Conservation (phyloP, 1,140 invertebrate species). For the Drosophila melanica region DNA sequence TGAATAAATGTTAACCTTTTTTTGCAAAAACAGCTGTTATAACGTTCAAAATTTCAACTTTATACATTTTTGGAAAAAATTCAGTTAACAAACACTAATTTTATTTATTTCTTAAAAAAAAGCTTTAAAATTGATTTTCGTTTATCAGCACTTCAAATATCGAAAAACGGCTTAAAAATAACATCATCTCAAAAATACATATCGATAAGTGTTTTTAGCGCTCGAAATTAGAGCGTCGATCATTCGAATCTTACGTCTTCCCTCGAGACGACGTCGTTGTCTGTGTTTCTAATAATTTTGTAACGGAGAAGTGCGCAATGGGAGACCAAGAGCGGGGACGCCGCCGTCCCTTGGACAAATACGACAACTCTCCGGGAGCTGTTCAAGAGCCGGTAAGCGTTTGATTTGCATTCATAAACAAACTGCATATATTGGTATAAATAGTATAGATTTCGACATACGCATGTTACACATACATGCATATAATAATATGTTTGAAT, state of each 20-base stretch:
- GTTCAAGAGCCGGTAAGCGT: conserved; percentile 48
- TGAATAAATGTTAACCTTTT: not conserved
- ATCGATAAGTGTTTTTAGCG: not conserved
- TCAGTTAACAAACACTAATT: too few species aligned
- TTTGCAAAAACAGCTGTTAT: not conserved
- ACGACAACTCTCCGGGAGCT: not conserved
- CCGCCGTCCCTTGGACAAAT: conserved; percentile 35
- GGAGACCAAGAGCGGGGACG: conserved; percentile 60
- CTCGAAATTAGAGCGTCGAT: not conserved
- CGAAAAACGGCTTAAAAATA: not conserved
- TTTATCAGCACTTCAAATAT: not conserved
- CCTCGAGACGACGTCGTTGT: not conserved
- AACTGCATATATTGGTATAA: not conserved
- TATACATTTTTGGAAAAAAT: not conserved
- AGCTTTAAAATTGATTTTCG: too few species aligned
- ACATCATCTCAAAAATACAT: not conserved
- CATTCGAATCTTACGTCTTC: conserved; percentile 1
- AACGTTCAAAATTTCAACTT: not conserved
- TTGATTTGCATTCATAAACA: not conserved
- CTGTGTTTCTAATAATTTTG: not conserved
- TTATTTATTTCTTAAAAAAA: too few species aligned
- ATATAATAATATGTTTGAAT: not conserved
- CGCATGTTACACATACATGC: not conserved
- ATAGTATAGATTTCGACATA: not conserved
- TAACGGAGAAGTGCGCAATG: not conserved